Evolutionary conservation across 2,888 invertebrate species (phyloP), one percentile per base, ranked within the genome.

Genomic region (Eilema sororculum): DNA sequence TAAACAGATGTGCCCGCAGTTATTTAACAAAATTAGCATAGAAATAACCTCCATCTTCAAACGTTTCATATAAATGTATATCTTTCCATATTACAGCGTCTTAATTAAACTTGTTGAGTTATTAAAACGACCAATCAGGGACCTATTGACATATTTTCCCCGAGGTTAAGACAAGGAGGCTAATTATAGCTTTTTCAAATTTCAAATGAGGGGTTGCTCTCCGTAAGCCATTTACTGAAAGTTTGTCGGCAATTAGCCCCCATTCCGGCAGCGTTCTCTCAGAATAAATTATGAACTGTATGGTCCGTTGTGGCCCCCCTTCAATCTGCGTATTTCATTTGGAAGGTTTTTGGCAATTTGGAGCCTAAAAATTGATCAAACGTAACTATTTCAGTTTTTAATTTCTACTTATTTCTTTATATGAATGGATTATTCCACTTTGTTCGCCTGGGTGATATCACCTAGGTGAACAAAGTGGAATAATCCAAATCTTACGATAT

Each of bases 241-340:
- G 87, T 91, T 91, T 86, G 80, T 79, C 83, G 83, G 86, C 88
- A 91, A 90, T 91, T 90, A 90, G 87, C 80, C 82, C 79, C 85
- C 84, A 84, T 86, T 88, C 78, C 80, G 80, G 73, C 79, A 76
- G 79, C 78, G 71, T 86, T 86, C 85, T 78, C 78, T 69, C 71
- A 63, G 89, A 90, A 91, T 90, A 90, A 89, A 89, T 90, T 90
- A 90, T 79, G 73, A 79, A 75, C 71, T 76, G 72, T 59, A 71
- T 69, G 67, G 68, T 72, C 67, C 16, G 24, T 71, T 60, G 69
- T 68, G 67, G 73, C 65, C 69, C 56, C 62, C 63, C 59, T 71
- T n/a, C 67, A 70, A 70, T 76, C 71, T 78, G 72, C 59, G 68
- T 78, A 69, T 74, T 69, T 70, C 33, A 59, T 65, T 52, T 37